A percentile compares a stretch with the other conserved stretches of the same genome.
phyloP scores from a whole-genome alignment of 2,797 vertebrate species.

The Sebastes minor region DNA sequence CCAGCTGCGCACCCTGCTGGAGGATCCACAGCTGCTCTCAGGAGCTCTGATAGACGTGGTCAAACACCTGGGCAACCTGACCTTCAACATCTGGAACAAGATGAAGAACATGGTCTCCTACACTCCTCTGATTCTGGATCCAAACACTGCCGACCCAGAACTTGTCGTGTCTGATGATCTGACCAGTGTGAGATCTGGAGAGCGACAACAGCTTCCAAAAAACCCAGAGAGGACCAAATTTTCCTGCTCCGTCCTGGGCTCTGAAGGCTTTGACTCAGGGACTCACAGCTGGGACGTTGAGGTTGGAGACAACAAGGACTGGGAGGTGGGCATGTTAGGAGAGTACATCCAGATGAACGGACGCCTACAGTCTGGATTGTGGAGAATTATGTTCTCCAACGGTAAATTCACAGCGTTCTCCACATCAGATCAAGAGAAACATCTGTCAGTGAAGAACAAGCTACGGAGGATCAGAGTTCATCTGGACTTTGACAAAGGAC shows the following conservation, averaged over 20 bases:
- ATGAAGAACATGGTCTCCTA: slow-evolving; percentile 44
- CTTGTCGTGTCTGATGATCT: slow-evolving; percentile 29
- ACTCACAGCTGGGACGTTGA: slow-evolving; percentile 46
- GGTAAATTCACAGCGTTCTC: slow-evolving; percentile 25
- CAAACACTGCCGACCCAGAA: slow-evolving; percentile 43
- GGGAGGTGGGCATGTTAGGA: slow-evolving; percentile 53
- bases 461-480: slow-evolving; percentile 22
- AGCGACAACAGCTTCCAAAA: not conserved
- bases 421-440: not conserved
- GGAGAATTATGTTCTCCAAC: slow-evolving; percentile 45
- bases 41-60: slow-evolving; percentile 50
- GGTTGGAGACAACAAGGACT: slow-evolving; percentile 37
- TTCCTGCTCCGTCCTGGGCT: slow-evolving; percentile 32
- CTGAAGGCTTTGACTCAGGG: slow-evolving; percentile 46
- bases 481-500: slow-evolving; percentile 44
- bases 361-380: slow-evolving; percentile 16
- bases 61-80: slow-evolving; percentile 63
- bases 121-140: slow-evolving; percentile 56
- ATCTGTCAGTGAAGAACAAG: not conserved
- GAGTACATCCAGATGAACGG: not conserved
- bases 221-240: slow-evolving; percentile 42
- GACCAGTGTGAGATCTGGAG: slow-evolving; percentile 5
- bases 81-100: slow-evolving; percentile 49
- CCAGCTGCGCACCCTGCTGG: slow-evolving; percentile 15
- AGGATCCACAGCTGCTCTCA: slow-evolving; percentile 19